Percentiles rank a stretch among this genome's conserved stretches.
Evolutionary conservation across 2,888 invertebrate genomes (phyloP).

Genomic region (Antitype chi): DNA sequence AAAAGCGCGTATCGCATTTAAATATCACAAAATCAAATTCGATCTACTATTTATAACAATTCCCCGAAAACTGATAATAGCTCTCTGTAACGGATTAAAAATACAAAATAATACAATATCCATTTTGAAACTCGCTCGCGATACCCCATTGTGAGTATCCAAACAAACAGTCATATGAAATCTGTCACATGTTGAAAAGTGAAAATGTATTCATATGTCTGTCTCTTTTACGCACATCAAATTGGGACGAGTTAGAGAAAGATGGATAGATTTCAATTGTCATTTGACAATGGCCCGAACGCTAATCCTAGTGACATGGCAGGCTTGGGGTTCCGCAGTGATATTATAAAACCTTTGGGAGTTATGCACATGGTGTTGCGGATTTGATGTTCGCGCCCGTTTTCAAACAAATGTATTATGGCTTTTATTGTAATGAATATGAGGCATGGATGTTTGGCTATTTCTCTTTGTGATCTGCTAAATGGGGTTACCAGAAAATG

Average conservation of each 20-base stretch:
- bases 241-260: constrained; percentile 73
- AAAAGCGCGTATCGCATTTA: constrained; percentile 16
- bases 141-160: constrained; percentile 82
- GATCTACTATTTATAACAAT: constrained; percentile 44
- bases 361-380: constrained; percentile 51
- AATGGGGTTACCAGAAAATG: constrained; percentile 28
- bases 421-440: constrained; percentile 62
- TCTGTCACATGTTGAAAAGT: constrained; percentile 90
- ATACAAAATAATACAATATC: constrained; percentile 84
- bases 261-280: constrained; percentile 87
- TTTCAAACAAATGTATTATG: constrained; percentile 47
- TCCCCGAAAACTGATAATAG: constrained; percentile 62
- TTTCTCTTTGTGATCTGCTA: constrained; percentile 39
- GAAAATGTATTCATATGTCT: constrained; percentile 85
- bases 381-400: constrained; percentile 30
- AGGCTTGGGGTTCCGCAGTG: constrained; percentile 78
- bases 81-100: constrained; percentile 83
- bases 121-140: constrained; percentile 78
- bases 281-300: constrained; percentile 84
- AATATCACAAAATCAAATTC: constrained; percentile 26
- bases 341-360: constrained; percentile 44
- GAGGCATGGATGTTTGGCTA: constrained; percentile 27
- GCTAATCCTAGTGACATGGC: constrained; percentile 89
- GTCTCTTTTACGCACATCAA: constrained; percentile 75
- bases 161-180: constrained; percentile 89